A percentile compares a stretch with the other conserved stretches of the same genome.
Conservation (phyloP, 2,797 vertebrate species). For the Tokudaia muenninki region DNA sequence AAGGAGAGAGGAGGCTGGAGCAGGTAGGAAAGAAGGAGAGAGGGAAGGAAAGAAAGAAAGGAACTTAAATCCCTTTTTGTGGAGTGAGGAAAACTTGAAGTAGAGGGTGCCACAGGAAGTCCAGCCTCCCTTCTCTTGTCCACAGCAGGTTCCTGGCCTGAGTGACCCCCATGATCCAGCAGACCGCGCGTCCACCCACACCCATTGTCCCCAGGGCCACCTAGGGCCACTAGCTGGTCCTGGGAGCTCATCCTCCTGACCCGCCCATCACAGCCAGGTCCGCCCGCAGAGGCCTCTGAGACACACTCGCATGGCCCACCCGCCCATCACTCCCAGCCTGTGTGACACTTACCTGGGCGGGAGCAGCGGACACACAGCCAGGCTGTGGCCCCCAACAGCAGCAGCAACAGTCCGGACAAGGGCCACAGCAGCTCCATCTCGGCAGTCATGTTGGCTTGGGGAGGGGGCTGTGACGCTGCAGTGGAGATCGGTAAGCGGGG, state of each 20-base stretch:
- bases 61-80: background rate
- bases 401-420: slow-evolving; percentile 68
- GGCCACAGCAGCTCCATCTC: slow-evolving; percentile 85
- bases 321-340: rapidly evolving
- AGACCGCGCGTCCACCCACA: background rate
- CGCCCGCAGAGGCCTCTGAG: background rate
- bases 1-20: too few relatives aligned
- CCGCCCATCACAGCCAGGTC: background rate
- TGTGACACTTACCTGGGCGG: slow-evolving; percentile 69
- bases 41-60: background rate
- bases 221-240: background rate
- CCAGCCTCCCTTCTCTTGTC: background rate
- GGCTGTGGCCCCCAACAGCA: slow-evolving; percentile 78
- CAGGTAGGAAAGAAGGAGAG: background rate
- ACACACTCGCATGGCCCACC: too few relatives aligned
- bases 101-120: background rate
- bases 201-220: too few relatives aligned
- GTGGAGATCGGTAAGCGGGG: background rate
- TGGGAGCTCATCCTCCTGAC: too few relatives aligned
- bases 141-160: background rate
- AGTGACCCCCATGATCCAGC: background rate
- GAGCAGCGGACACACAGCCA: slow-evolving; percentile 86
- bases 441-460: slow-evolving; percentile 75
- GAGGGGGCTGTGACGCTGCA: background rate
- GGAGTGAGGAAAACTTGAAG: background rate